Evolutionary conservation across 2,113 vertebrate genomes (phyloP), one percentile per base, ranked within the genome.

Genomic region (Hippolais icterina): DNA sequence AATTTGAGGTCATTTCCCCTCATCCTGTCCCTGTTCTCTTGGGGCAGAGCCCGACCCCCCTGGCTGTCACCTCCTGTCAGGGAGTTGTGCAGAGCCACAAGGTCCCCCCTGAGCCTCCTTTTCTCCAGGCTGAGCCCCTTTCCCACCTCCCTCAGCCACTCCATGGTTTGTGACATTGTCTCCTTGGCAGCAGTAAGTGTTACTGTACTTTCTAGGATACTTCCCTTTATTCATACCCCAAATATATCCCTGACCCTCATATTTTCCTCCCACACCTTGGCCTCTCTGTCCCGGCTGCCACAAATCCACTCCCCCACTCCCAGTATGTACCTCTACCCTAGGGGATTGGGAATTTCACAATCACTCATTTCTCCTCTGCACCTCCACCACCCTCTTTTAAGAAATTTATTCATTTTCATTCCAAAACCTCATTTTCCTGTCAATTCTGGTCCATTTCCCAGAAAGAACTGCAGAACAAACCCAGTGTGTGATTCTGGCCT

Each of bases 1-100:
- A 49, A 0, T 2, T 3, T 86, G 41, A 37, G 53, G 53, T 4
- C 0, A 0, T 74, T 80, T 0, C n/a, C n/a, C 16, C n/a, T 28
- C 7, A 0, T 59, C 59, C 59, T 66, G 22, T 66, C 29, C 24
- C 25, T 53, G 16, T 59, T 79, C 39, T 20, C 5, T 46, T 37
- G 11, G 37, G 46, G 19, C 47, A 83, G 22, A 57, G 5, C 23
- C 37, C 0, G 0, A 71, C 2, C 7, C 3, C 1, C 52, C 46
- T 0, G 5, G 33, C 33, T 65, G 25, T 11, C 31, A 19, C 27
- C 65, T 78, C 37, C 72, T 84, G 29, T 47, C 87, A 69, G 61
- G 60, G 59, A 59, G 11, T 11, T 65, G 59, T 33, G 41, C 28
- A 63, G 72, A 71, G 52, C 39, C 16, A 53, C 0, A 57, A 18